Base-by-base conservation (phyloP, 2,797 vertebrate genomes). In the Apogon hyalosoma region DNA sequence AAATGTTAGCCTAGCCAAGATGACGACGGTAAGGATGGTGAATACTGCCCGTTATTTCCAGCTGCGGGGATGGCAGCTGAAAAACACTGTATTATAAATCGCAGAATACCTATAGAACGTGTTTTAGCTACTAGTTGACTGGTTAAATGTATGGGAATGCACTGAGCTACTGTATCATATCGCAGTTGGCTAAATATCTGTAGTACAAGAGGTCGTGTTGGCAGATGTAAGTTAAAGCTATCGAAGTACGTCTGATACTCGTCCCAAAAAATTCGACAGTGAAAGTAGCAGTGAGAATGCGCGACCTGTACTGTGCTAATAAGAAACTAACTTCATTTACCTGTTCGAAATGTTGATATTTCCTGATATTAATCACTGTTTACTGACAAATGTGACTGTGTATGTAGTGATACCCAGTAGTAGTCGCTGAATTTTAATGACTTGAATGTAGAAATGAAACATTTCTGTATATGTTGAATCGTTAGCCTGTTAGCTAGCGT, bases 1-100 rank as follows among this genome's bases (percentile, higher is more conserved):
- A 88, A 90, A 60, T 19, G 7, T 63, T 89, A 91, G 88, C 87
- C 63, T 88, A 88, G 85, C 90, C 51, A 69, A 86, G 66, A 76
- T 71, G 83, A 82, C 80, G 78, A 33, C 75, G 52, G 68, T 28
- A 55, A 47, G 69, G 82, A 77, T 90, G 86, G 87, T 84, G 84
- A 87, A 84, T 67, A 53, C 40, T 70, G 70, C 62, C 84, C 90
- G 90, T 88, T 90, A 91, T 83, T 33, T 81, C 42, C 69, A 80
- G 64, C 75, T 73, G 73, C 61, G 43, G 75, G 56, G 52, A 38
- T 65, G 61, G 46, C 38, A 57, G 51, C 50, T 31, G 42, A 55
- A n/a, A 31, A 21, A 43, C 13, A 6, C 1, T 15, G 11, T 51
- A 0, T 16, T 43, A 46, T 4, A 13, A 7, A 1, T 0, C 11